Evolutionary conservation across 2,113 vertebrate species (phyloP).

Genomic region (Charina bottae): DNA sequence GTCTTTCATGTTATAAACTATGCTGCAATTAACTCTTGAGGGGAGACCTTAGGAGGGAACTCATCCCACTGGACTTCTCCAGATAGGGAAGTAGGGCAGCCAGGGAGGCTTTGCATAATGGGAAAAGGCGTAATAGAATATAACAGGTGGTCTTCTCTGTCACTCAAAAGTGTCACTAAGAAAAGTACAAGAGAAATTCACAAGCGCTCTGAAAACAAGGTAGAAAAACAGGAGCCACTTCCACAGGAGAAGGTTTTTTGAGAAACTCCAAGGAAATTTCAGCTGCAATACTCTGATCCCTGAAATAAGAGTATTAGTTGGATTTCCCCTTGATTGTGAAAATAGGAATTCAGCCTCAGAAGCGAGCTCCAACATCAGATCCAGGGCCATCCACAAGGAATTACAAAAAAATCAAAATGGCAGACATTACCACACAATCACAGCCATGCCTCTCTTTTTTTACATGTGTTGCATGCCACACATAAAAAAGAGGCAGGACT

Average conservation of each 20-base stretch:
- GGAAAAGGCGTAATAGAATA: neutral
- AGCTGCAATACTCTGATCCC: neutral
- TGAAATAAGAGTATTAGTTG: neutral
- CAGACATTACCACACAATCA: neutral
- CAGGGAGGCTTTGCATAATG: neutral
- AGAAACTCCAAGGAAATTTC: neutral
- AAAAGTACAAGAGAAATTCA: neutral
- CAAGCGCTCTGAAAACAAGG: neutral
- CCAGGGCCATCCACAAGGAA: neutral
- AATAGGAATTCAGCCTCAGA: neutral
- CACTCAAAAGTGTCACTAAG: neutral
- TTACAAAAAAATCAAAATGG: neutral
- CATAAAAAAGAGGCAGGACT: neutral
- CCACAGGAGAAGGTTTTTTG: neutral
- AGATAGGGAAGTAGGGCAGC: neutral
- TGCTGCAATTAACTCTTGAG: neutral
- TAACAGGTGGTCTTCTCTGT: neutral
- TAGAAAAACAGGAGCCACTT: neutral
- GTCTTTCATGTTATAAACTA: neutral
- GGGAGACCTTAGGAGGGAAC: neutral
- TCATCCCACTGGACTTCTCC: neutral
- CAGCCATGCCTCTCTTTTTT: neutral
- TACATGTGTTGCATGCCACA: neutral
- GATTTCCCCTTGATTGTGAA: neutral
- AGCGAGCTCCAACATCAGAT: neutral